Base-by-base conservation (phyloP, 2,113 vertebrate genomes). In the Lophochroa leadbeateri region DNA sequence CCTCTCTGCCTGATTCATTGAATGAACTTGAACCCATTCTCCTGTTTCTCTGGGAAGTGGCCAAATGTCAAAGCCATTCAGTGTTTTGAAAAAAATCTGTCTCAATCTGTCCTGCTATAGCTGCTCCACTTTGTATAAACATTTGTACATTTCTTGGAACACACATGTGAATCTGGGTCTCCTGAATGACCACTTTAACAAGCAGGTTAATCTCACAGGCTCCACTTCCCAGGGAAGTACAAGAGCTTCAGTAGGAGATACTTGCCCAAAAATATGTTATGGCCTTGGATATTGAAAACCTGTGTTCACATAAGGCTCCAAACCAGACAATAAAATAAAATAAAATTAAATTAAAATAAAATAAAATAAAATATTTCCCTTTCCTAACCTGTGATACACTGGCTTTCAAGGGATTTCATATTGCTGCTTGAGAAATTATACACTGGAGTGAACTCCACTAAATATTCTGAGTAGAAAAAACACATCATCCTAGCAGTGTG, bases 11-110 rank as follows among this genome's bases (percentile, higher is more conserved):
- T 70, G 47, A 82, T 91, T 82, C 89, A 86, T 71, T 64, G 60
- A 83, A 95, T 50, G 69, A 94, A 84, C 83, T 58, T 86, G 83
- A 94, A 91, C 60, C 28, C 60, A n/a, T 79, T 78, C 69, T 92
- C 58, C 37, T 92, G 10, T 71, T 96, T 95, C 74, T 82, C 86
- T 79, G 47, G 70, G 69, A 94, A 92, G 1, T 46, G 35, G 86
- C 61, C 86, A 96, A 86, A 86, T 82, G 77, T 89, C 91, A 91
- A 89, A 94, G 55, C 57, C 57, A 91, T 71, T 89, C 14, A 1
- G 29, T 41, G 57, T 82, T 92, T 55, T 68, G 69, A 60, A 94
- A 94, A 95, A 91, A 90, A 77, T 70, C 49, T 29, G 33, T 79
- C 82, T 83, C 88, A 82, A 25, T 80, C 83, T 89, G 77, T 44